phyloP scores from a whole-genome alignment of 2,113 vertebrate species.

The Dasyornis broadbenti region DNA sequence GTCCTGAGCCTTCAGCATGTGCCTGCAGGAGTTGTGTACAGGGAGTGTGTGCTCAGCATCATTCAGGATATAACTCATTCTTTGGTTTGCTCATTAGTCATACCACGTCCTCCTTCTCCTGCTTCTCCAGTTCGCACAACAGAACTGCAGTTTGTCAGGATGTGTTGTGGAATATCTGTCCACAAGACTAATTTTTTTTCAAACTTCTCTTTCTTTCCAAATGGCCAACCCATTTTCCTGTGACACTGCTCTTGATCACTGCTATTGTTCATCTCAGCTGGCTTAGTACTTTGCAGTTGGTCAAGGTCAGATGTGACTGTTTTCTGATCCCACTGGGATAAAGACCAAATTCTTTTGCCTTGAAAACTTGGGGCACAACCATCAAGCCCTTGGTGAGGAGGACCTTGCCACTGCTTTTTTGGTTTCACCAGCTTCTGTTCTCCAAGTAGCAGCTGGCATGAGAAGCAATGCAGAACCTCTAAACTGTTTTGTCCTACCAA shows the following conservation, averaged over 20 bases:
- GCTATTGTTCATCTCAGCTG: background rate
- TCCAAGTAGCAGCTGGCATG: rapidly evolving
- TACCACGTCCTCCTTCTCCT: background rate
- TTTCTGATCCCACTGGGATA: background rate
- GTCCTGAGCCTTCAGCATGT: background rate
- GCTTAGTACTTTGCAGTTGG: background rate
- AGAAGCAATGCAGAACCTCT: background rate
- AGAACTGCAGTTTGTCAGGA: background rate
- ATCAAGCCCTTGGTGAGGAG: background rate
- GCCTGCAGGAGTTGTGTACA: background rate
- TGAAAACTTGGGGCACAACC: background rate
- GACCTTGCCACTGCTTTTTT: background rate
- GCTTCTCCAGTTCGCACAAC: background rate
- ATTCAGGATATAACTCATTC: background rate
- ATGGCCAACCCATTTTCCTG: background rate
- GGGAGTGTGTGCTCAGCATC: background rate
- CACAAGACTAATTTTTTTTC: background rate
- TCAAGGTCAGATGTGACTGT: background rate
- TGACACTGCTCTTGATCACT: background rate
- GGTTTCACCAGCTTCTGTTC: background rate
- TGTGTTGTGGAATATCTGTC: background rate
- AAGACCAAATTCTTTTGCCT: background rate
- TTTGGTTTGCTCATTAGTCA: background rate
- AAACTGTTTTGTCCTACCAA: background rate
- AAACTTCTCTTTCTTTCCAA: background rate